Evolutionary conservation across 2,113 vertebrate genomes (phyloP), one percentile per base, ranked within the genome.

Genomic region (Thamnophis sirtalis): DNA sequence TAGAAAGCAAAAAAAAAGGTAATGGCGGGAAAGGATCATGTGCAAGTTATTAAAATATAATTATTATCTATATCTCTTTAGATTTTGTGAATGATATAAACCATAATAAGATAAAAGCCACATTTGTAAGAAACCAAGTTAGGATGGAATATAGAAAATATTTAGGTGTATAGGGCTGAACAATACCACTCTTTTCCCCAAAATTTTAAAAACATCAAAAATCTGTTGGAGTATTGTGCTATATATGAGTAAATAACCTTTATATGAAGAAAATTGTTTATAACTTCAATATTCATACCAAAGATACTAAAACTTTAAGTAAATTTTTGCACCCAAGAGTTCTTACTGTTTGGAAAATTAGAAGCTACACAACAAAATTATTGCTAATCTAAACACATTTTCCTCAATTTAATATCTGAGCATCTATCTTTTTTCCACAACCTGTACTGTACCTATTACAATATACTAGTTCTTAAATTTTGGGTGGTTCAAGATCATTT

Each of bases 361-460:
- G 26, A 26, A 13, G 5, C 22, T 38, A 24, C 22, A 88, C 43
- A 58, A 88, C 22, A 63, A 91, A 49, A 91, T 38, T 24, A 53
- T 49, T 58, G 53, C 19, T 92, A 84, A 50, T 89, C 48, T 21
- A n/a, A 13, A 7, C 43, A 38, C 21, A 50, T 80, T 89, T 84
- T 19, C 33, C 43, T 87, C 73, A 80, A 88, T 92, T 88, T 92
- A 73, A 89, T 68, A 87, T 48, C n/a, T 80, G 26, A 60, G 90
- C 50, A 54, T 48, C 22, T 73, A 73, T 84, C 9, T 84, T 80
- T 80, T 88, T 88, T 80, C 48, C 85, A 58, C 33, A 33, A 28
- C 28, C 9, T n/a, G n/a, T 53, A 58, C 9, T 58, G 22, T 17
- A 54, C 33, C 22, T 24, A 26, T 38, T 51, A 58, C 13, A 56